A percentile compares a stretch with the other conserved stretches of the same genome.
These are phyloP conservation scores for Octodonta nipae DNA, from an alignment of 2,888 invertebrate genomes.

Conservation along the genomic window DNA sequence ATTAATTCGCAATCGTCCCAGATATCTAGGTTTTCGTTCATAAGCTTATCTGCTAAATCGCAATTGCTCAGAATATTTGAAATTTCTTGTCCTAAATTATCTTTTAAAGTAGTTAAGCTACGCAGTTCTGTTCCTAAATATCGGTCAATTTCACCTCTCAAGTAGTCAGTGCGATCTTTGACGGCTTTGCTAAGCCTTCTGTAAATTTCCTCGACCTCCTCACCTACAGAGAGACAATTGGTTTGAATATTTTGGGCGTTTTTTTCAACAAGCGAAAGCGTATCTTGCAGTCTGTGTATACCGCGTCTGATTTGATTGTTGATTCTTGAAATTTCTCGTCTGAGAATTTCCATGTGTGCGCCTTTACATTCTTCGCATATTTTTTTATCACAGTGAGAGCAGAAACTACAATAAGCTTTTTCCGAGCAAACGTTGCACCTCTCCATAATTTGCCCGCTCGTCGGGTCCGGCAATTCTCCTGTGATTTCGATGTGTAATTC, in stretches of 20 bases:
- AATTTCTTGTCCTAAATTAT: slow-evolving; percentile 87
- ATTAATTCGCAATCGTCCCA: slow-evolving; percentile 88
- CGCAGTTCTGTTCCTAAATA: slow-evolving; percentile 80
- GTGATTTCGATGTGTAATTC: slow-evolving; percentile 88
- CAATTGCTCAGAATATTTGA: slow-evolving; percentile 92
- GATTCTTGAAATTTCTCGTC: slow-evolving; percentile 44
- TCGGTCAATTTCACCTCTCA: slow-evolving; percentile 81
- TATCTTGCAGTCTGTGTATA: slow-evolving; percentile 77
- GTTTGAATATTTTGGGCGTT: slow-evolving; percentile 77
- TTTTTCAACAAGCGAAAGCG: slow-evolving; percentile 70
- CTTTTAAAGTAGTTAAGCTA: slow-evolving; percentile 73
- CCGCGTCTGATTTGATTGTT: slow-evolving; percentile 59
- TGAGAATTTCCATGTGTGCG: slow-evolving; percentile 88
- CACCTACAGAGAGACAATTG: slow-evolving; percentile 78
- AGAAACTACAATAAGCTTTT: slow-evolving; percentile 75
- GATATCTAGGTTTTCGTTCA: slow-evolving; percentile 68
- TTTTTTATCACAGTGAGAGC: slow-evolving; percentile 94
- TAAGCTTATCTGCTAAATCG: slow-evolving; percentile 88
- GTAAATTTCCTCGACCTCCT: slow-evolving; percentile 89
- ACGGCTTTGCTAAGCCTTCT: slow-evolving; percentile 74
- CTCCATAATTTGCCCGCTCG: slow-evolving; percentile 84
- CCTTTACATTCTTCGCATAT: slow-evolving; percentile 93
- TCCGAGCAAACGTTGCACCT: slow-evolving; percentile 86
- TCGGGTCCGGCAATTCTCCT: slow-evolving; percentile 80
- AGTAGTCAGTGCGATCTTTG: slow-evolving; percentile 76